Conservation (phyloP, 2,113 vertebrate genomes). For the Nyctibius bracteatus region DNA sequence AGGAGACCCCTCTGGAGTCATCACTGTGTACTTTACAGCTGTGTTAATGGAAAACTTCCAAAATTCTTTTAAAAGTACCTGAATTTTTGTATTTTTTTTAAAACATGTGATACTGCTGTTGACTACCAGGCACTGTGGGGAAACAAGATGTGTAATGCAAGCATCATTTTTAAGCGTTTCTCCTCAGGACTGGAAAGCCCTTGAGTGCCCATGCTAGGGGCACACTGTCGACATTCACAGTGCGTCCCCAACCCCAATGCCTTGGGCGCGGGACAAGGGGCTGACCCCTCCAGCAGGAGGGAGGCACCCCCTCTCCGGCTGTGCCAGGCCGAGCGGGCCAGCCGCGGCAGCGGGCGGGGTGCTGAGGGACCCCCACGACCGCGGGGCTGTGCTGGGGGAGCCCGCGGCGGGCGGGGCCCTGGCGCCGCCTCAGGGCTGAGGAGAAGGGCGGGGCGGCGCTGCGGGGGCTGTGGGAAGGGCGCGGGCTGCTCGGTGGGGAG, state of each 20-base stretch:
- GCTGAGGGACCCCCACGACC: rapidly evolving
- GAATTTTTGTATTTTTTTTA: background rate
- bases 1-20: background rate
- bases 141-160: background rate
- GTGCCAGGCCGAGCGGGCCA: background rate
- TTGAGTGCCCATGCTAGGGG: background rate
- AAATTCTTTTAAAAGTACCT: background rate
- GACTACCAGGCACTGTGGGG: background rate
- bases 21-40: background rate
- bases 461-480: background rate
- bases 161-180: background rate
- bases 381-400: background rate
- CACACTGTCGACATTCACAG: rapidly evolving
- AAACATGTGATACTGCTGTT: background rate
- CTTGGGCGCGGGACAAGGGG: background rate
- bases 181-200: background rate
- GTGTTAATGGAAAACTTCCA: background rate
- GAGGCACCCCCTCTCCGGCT: background rate
- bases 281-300: no score
- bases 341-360: background rate
- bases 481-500: rapidly evolving
- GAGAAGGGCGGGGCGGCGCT: background rate
- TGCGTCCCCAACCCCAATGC: rapidly evolving
- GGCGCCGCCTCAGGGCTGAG: background rate
- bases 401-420: rapidly evolving